Conservation (phyloP, 2,797 vertebrate species). For the Anguilla anguilla region DNA sequence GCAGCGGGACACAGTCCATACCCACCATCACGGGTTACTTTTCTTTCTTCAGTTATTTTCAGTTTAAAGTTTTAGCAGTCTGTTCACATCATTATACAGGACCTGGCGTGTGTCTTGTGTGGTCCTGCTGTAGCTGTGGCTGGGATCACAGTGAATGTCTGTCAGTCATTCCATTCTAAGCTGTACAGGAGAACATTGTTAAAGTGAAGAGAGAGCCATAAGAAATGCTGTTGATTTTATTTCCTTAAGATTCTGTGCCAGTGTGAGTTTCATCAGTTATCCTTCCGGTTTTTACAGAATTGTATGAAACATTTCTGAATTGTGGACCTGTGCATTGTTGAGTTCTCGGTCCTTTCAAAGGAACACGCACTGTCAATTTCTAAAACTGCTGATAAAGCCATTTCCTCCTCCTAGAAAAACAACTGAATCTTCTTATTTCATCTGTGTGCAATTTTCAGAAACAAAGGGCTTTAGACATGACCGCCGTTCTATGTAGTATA, state of each 20-base stretch:
- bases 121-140: not conserved
- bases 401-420: not conserved
- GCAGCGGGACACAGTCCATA: not conserved
- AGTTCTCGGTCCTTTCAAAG: not conserved
- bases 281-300: not conserved
- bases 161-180: slow-evolving; percentile 22
- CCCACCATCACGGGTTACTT: not conserved
- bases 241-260: not conserved
- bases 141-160: not conserved
- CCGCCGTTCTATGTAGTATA: not conserved
- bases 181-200: slow-evolving; percentile 1
- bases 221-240: slow-evolving; percentile 15
- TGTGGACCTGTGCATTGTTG: not conserved
- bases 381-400: slow-evolving; percentile 2
- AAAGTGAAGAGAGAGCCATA: not conserved
- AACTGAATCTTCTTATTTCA: not conserved
- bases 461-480: slow-evolving; percentile 8
- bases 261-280: not conserved
- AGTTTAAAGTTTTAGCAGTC: not conserved
- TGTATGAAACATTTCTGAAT: not conserved
- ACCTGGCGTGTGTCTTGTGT: not conserved
- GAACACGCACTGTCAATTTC: not conserved
- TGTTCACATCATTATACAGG: not conserved
- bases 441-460: not conserved
- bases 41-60: not conserved